These are phyloP conservation scores for Muschampia plurimacula DNA, from an alignment of 2,888 invertebrate genomes.

Conservation along the genomic window DNA sequence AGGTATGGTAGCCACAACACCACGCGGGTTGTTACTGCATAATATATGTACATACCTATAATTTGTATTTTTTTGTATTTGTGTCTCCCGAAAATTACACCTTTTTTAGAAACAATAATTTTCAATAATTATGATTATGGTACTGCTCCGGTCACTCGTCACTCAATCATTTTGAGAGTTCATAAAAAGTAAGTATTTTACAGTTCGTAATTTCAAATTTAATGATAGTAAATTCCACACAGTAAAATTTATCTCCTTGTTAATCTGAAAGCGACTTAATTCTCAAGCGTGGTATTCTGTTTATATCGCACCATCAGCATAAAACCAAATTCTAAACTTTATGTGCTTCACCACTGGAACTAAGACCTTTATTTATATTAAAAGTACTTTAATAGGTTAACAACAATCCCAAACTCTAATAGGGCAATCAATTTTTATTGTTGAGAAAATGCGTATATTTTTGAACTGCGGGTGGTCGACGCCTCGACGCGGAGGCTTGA, in stretches of 20 bases:
- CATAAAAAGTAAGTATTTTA: too few relatives aligned
- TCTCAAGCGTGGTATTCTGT: conserved; percentile 5
- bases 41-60: too few relatives aligned
- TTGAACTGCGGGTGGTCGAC: conserved; percentile 67
- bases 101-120: too few relatives aligned
- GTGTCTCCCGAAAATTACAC: too few relatives aligned
- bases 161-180: too few relatives aligned
- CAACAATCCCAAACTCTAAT: conserved; percentile 61
- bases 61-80: too few relatives aligned
- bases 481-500: too few relatives aligned
- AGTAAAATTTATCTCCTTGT: not conserved
- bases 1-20: too few relatives aligned
- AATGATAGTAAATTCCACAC: not conserved
- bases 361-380: conserved; percentile 66
- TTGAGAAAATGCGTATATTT: conserved; percentile 60
- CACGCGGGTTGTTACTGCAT: too few relatives aligned
- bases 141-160: too few relatives aligned
- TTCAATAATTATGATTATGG: too few relatives aligned
- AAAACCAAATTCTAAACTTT: conserved; percentile 54
- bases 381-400: conserved; percentile 68
- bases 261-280: conserved; percentile 13
- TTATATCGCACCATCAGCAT: conserved; percentile 40
- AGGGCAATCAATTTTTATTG: conserved; percentile 74
- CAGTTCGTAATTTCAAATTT: not conserved
- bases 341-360: conserved; percentile 54